phyloP scores from a whole-genome alignment of 2,888 invertebrate species.

The Leptinotarsa peninsularis region DNA sequence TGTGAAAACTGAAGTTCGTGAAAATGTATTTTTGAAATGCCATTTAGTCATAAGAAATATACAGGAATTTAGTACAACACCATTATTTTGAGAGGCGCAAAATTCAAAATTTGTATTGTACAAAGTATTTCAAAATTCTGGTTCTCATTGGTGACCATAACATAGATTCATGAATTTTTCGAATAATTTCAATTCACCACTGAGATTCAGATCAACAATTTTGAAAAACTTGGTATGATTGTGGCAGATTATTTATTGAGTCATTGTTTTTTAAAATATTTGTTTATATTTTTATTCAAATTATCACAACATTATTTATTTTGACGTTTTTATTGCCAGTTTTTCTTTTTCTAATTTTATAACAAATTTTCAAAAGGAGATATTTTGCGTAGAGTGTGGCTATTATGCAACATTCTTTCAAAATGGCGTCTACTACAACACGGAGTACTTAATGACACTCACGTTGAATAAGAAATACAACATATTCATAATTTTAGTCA shows the following conservation, averaged over 20 bases:
- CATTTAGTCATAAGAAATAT: slow-evolving; percentile 45
- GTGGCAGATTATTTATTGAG: slow-evolving; percentile 54
- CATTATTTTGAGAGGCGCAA: slow-evolving; percentile 57
- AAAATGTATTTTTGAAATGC: slow-evolving; percentile 37
- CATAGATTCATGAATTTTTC: neutral
- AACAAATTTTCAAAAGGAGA: slow-evolving; percentile 43
- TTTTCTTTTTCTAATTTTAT: slow-evolving; percentile 56
- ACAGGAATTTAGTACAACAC: slow-evolving; percentile 59
- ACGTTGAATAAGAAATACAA: slow-evolving; percentile 58
- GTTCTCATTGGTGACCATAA: neutral
- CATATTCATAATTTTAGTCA: slow-evolving; percentile 43
- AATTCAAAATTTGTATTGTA: slow-evolving; percentile 59
- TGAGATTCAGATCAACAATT: slow-evolving; percentile 7
- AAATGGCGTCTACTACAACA: slow-evolving; percentile 60
- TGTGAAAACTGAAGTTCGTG: neutral
- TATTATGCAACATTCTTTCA: slow-evolving; percentile 48
- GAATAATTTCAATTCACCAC: neutral
- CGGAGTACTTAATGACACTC: slow-evolving; percentile 58
- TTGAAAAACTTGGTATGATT: slow-evolving; percentile 24
- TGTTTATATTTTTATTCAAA: slow-evolving; percentile 57
- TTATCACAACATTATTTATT: slow-evolving; percentile 61
- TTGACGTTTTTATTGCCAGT: slow-evolving; percentile 53
- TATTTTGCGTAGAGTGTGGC: slow-evolving; percentile 57
- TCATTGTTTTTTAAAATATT: slow-evolving; percentile 56
- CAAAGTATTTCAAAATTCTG: slow-evolving; percentile 35